Base-by-base conservation (phyloP, 64 coral and sea anemone species). In the Stichodactyla helianthus region DNA sequence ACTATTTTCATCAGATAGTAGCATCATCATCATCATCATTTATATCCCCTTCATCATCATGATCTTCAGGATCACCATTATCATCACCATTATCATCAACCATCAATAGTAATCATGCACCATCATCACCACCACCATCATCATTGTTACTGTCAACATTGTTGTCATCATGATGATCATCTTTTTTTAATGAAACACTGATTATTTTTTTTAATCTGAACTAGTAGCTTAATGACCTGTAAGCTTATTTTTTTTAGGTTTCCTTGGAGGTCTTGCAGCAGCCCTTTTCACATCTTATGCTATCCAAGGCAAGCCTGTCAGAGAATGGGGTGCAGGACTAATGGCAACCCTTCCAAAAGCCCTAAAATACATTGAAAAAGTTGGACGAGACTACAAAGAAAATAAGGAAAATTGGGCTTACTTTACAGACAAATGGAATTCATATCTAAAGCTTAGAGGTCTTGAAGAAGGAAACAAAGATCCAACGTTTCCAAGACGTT, bases 381-480 rank as follows among this genome's bases (percentile, higher is more conserved):
- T 22, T 79, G 93, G 88, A 28, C 93, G 97, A 74, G 93, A 99
- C 35, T 52, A 90, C 12, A 85, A 89, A 9, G 88, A 99, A 62
- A 99, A 99, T 84, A 64, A 99, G 77, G 57, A 92, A 1, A n/a
- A 89, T 2, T 99, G 97, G 93, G 86, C 86, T 31, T 99, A 99
- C 51, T 99, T 99, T 77, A 88, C 93, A 19, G 85, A 93, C 28
- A 90, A 89, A 79, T 99, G 97, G 97, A 93, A 59, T 28, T 58
- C 53, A 19, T 99, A 95, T 57, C 84, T 99, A 22, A 82, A 84
- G 17, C 17, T 85, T 23, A 92, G 97, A 67, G 97, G 97, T 44
- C 60, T 99, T 44, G 86, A 87, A 13, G 84, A 89, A 17, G 97
- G 97, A 52, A 77, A 81, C 63, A 88, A 78, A 84, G 90, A 99